phyloP scores from a whole-genome alignment of 2,888 invertebrate species.

The Campoplex nolae region DNA sequence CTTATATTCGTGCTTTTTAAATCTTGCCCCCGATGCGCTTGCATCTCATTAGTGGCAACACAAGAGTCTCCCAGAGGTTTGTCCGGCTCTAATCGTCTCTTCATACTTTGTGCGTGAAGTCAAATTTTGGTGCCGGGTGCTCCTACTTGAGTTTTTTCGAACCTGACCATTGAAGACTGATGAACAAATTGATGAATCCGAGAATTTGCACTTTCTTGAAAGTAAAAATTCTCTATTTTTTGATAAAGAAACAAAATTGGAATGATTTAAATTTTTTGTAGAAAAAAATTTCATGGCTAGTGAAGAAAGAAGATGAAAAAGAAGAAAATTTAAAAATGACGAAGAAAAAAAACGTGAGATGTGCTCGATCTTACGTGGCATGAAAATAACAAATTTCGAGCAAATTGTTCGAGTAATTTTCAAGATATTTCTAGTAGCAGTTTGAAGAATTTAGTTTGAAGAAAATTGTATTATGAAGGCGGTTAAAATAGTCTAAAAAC shows the following conservation, averaged over 20 bases:
- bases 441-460: background rate
- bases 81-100: background rate
- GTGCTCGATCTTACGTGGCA: background rate
- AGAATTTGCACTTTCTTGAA: background rate
- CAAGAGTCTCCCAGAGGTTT: background rate
- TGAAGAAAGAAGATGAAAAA: no score
- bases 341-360: background rate
- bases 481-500: background rate
- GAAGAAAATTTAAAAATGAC: background rate
- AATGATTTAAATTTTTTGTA: background rate
- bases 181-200: no score
- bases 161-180: no score
- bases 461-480: background rate
- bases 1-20: constrained; percentile 39
- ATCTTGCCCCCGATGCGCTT: constrained; percentile 59
- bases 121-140: background rate
- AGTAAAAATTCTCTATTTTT: background rate
- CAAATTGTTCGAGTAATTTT: background rate
- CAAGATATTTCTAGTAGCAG: background rate
- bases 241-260: background rate
- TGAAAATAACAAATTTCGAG: background rate
- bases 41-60: constrained; percentile 70
- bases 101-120: background rate
- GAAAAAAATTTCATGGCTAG: no score
- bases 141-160: background rate